Conservation (phyloP, 2,888 invertebrate genomes). For the Sarcophaga variegata region DNA sequence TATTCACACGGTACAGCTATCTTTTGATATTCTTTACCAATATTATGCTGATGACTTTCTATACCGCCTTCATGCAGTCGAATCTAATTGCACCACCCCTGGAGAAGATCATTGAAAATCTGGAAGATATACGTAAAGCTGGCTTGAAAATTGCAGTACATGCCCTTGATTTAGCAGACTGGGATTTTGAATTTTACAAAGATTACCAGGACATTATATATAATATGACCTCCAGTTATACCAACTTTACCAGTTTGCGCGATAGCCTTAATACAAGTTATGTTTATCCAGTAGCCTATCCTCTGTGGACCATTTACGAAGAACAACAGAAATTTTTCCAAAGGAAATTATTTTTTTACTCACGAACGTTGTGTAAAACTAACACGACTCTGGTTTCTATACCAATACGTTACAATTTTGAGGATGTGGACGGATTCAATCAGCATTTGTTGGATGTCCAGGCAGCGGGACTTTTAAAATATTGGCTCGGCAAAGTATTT, state of each 20-base stretch:
- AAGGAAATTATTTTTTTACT: conserved; percentile 47
- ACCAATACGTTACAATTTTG: conserved; percentile 34
- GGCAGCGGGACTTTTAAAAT: conserved; percentile 48
- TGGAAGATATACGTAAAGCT: conserved; percentile 41
- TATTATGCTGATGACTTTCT: conserved; percentile 45
- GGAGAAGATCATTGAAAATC: conserved; percentile 15
- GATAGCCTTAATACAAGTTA: conserved; percentile 33
- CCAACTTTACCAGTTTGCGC: conserved; percentile 4
- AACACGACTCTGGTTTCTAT: conserved; percentile 17
- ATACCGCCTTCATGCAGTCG: conserved; percentile 42
- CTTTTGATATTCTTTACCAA: conserved; percentile 43
- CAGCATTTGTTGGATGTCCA: conserved; percentile 41
- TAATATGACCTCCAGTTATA: neutral
- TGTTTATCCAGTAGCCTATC: conserved; percentile 36
- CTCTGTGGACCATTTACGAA: conserved; percentile 37
- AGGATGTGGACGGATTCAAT: conserved; percentile 29
- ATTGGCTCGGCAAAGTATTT: conserved; percentile 52
- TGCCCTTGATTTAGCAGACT: conserved; percentile 10
- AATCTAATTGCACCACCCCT: conserved; percentile 21
- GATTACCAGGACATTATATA: conserved; percentile 17
- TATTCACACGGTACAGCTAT: conserved; percentile 14
- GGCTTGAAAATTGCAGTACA: conserved; percentile 37
- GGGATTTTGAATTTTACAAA: neutral
- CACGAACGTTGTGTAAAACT: conserved; percentile 14
- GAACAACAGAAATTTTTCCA: conserved; percentile 41